phyloP scores from a whole-genome alignment of 2,888 invertebrate genomes.

The Actias luna region DNA sequence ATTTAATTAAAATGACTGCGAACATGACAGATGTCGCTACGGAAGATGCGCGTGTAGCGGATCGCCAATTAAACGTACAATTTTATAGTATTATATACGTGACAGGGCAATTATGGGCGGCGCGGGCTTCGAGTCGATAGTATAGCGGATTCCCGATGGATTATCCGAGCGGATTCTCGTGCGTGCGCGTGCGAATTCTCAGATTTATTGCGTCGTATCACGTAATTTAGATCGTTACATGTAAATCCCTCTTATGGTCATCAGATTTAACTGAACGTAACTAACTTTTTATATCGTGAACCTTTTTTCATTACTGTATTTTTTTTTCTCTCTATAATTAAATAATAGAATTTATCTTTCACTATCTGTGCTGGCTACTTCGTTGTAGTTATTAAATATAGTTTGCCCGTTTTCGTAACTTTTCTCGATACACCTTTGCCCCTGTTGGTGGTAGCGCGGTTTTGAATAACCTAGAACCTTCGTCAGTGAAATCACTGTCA shows the following conservation, averaged over 20 bases:
- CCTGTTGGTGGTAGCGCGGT: too few relatives aligned
- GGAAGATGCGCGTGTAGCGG: not conserved
- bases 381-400: too few relatives aligned
- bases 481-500: too few relatives aligned
- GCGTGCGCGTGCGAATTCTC: not conserved
- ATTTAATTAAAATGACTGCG: not conserved
- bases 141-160: not conserved
- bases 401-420: too few relatives aligned
- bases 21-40: slow-evolving; percentile 6
- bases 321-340: too few relatives aligned
- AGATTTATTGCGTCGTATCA: slow-evolving; percentile 1
- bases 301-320: not conserved
- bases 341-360: too few relatives aligned
- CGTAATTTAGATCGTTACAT: not conserved
- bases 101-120: slow-evolving; percentile 4
- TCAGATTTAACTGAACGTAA: not conserved
- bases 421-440: too few relatives aligned
- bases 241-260: not conserved
- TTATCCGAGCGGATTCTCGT: too few relatives aligned
- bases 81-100: slow-evolving; percentile 8
- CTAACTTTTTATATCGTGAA: too few relatives aligned
- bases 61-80: slow-evolving; percentile 5
- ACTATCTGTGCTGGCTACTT: too few relatives aligned
- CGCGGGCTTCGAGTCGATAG: not conserved
- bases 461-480: too few relatives aligned